A percentile compares a stretch with the other conserved stretches of the same genome.
These are phyloP conservation scores for Macrochelys suwanniensis DNA, from an alignment of 2,797 vertebrate species.

Conservation along the genomic window DNA sequence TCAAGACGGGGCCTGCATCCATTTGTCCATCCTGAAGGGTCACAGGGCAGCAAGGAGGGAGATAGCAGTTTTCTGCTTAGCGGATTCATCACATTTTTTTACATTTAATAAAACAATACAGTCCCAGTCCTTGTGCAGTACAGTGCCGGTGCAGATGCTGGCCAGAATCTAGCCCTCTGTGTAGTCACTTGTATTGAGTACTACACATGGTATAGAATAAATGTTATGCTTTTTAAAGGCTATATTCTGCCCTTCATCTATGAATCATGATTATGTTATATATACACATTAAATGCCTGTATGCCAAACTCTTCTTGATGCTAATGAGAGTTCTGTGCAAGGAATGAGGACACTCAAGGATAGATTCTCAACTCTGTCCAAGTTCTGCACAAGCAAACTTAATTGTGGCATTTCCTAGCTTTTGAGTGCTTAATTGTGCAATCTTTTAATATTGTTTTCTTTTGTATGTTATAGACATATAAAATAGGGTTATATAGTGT, in stretches of 20 bases:
- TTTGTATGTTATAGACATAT: background rate
- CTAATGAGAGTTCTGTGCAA: background rate
- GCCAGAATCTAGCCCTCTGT: background rate
- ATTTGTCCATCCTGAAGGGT: background rate
- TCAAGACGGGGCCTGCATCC: background rate
- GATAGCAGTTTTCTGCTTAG: too few species aligned
- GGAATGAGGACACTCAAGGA: background rate
- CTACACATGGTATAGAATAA: background rate
- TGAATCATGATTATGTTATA: background rate
- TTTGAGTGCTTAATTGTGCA: background rate
- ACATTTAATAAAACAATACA: background rate
- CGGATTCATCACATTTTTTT: too few species aligned
- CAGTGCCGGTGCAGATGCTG: background rate
- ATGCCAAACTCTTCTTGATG: background rate
- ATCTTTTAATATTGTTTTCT: background rate
- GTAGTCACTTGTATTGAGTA: too few species aligned
- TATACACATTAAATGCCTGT: background rate
- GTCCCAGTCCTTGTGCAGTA: background rate
- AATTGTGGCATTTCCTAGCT: too few species aligned
- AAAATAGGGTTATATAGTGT: background rate
- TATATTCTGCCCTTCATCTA: background rate
- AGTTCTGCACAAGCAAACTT: too few species aligned
- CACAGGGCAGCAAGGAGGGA: background rate
- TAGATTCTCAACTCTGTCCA: background rate
- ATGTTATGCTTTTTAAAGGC: background rate